phyloP scores from a whole-genome alignment of 2,888 invertebrate species.

The Maniola hyperantus region DNA sequence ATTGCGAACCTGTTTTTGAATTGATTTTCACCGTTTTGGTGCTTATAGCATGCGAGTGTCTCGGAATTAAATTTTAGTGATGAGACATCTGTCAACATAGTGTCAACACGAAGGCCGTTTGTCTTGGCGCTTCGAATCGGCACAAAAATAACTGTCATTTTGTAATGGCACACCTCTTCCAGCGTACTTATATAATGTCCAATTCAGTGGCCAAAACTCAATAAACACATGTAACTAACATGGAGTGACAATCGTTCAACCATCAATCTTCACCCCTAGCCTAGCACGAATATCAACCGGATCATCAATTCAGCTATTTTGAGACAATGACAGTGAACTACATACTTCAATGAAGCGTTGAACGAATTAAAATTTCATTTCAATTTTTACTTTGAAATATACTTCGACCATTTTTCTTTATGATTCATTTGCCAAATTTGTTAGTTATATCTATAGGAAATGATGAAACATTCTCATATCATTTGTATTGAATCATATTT shows the following conservation, averaged over 20 bases:
- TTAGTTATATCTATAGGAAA: background rate
- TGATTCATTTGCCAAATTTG: background rate
- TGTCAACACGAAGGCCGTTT: too few relatives aligned
- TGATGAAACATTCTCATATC: background rate
- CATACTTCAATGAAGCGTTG: constrained; percentile 38
- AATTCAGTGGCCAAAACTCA: too few relatives aligned
- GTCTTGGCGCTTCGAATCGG: too few relatives aligned
- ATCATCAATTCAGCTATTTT: constrained; percentile 67
- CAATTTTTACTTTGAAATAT: constrained; percentile 22
- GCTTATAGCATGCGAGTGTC: too few relatives aligned
- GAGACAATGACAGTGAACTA: constrained; percentile 44
- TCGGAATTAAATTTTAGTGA: too few relatives aligned
- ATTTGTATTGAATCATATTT: background rate
- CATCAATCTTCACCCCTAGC: constrained; percentile 64
- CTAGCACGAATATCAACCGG: constrained; percentile 47
- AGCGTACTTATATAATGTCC: too few relatives aligned
- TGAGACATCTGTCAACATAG: too few relatives aligned
- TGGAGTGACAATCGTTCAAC: constrained; percentile 37
- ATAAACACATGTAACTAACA: constrained; percentile 33
- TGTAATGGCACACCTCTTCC: too few relatives aligned
- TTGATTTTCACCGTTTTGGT: too few relatives aligned
- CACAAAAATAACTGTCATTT: too few relatives aligned
- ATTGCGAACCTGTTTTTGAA: too few relatives aligned
- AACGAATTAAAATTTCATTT: constrained; percentile 44
- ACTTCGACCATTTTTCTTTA: background rate